A percentile compares a stretch with the other conserved stretches of the same genome.
phyloP scores from a whole-genome alignment of 2,797 vertebrate species.

The Chloroceryle inda region DNA sequence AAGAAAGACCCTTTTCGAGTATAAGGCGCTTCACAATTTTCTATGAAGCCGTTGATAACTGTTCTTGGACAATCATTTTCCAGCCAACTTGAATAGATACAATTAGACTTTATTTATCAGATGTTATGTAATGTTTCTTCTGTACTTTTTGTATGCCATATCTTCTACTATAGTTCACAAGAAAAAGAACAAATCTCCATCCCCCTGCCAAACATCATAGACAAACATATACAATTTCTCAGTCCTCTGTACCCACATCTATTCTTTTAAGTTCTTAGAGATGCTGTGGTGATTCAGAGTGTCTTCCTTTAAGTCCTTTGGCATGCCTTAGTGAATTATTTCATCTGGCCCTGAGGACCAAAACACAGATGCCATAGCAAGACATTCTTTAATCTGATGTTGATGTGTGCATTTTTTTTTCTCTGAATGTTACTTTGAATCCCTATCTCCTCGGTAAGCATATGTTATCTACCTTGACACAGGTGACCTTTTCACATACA shows the following conservation, averaged over 20 bases:
- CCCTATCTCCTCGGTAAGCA: neutral
- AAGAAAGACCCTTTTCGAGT: accelerated
- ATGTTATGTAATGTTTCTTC: neutral
- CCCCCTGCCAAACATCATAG: neutral
- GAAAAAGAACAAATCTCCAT: neutral
- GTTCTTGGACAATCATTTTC: neutral
- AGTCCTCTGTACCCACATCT: neutral
- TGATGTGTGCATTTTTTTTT: neutral
- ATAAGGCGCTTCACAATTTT: neutral
- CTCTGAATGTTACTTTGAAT: neutral
- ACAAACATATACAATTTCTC: neutral
- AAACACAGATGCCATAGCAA: neutral
- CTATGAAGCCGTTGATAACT: neutral
- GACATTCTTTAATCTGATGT: neutral
- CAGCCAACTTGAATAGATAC: neutral
- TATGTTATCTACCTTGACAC: neutral
- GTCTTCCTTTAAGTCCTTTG: neutral
- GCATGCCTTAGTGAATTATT: neutral
- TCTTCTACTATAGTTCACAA: neutral
- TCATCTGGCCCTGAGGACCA: neutral
- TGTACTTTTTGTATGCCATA: neutral
- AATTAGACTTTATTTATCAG: neutral
- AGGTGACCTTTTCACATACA: neutral
- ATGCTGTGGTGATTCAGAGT: neutral
- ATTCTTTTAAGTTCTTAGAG: neutral